Evolutionary conservation across 2,113 vertebrate genomes (phyloP).

Genomic region (Neogale vison): DNA sequence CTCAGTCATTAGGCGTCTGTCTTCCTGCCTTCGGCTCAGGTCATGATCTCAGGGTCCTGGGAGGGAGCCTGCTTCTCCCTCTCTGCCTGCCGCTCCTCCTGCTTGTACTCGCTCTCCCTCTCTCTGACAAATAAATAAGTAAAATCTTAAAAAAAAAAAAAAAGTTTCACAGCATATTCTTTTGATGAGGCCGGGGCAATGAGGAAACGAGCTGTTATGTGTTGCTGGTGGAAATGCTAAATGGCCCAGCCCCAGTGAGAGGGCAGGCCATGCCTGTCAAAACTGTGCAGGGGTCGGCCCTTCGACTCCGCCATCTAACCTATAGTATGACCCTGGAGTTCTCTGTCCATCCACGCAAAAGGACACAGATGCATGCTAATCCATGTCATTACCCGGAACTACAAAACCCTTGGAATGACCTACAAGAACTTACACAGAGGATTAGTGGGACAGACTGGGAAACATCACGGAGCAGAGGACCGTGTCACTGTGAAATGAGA

Average conservation of each 20-base stretch:
- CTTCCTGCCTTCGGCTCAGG: neutral
- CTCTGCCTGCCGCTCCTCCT: too few species aligned
- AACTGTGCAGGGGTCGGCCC: neutral
- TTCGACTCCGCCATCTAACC: neutral
- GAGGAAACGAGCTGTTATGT: fast-evolving
- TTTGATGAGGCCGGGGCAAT: neutral
- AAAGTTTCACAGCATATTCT: neutral
- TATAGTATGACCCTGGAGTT: neutral
- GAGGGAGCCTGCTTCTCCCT: neutral
- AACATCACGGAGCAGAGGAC: neutral
- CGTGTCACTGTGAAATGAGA: neutral
- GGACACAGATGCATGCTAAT: neutral
- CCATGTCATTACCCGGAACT: too few species aligned
- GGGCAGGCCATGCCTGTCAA: neutral
- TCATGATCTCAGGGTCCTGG: neutral
- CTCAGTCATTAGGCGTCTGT: neutral
- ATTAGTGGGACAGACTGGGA: neutral
- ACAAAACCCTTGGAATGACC: neutral
- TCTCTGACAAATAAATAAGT: neutral
- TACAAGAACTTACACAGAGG: neutral
- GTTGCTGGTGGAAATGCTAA: neutral
- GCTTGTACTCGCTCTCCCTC: neutral
- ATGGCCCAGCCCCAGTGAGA: fast-evolving
- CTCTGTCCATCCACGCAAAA: neutral
- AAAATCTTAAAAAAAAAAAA: neutral